Base-by-base conservation (phyloP, 2,797 vertebrate genomes). In the Characodon lateralis region DNA sequence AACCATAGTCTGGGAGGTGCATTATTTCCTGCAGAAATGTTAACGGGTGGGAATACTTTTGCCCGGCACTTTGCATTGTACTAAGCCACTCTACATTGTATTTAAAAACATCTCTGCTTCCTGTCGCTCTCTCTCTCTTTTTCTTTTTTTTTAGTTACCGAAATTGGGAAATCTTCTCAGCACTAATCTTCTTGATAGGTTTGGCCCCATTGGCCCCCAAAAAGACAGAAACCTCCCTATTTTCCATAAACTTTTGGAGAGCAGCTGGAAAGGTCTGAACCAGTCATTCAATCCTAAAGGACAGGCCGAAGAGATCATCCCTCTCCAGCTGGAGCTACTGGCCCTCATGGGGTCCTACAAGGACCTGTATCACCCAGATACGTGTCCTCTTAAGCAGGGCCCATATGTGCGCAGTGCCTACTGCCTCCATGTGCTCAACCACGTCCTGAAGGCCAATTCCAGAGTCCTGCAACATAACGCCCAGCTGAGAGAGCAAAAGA, bases 401-500 rank as follows among this genome's bases (percentile, higher is more conserved):
- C 95, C 96, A 0, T 96, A 97, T 90, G 89, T 98, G 41, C 94
- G 96, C 5, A 95, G 86, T 0, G 87, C 93, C 1, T 99, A 99
- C 92, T 99, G 98, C 89, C 93, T 99, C 31, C 98, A 99, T 16
- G 95, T 90, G 3, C 89, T 99, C 72, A 99, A 99, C 88, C 98
- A 99, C 0, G 93, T 98, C 20, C 95, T 99, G 82, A 99, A 99
- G 92, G 97, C 98, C 76, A 99, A 99, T 26, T 95, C 96, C 31
- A 93, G 92, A 26, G 97, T 99, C 48, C 95, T 99, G 59, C 90
- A 86, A 86, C 97, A 99, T 91, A 99, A 99, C 2, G 84, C 95
- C 28, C 93, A 88, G 72, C 93, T 95, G 0, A 95, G 95, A 79
- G 95, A 96, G 79, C 74, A 48, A 68, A 89, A 92, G 69, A 80